These are phyloP conservation scores for Podarcis muralis DNA, from an alignment of 2,113 vertebrate genomes.

Conservation along the genomic window DNA sequence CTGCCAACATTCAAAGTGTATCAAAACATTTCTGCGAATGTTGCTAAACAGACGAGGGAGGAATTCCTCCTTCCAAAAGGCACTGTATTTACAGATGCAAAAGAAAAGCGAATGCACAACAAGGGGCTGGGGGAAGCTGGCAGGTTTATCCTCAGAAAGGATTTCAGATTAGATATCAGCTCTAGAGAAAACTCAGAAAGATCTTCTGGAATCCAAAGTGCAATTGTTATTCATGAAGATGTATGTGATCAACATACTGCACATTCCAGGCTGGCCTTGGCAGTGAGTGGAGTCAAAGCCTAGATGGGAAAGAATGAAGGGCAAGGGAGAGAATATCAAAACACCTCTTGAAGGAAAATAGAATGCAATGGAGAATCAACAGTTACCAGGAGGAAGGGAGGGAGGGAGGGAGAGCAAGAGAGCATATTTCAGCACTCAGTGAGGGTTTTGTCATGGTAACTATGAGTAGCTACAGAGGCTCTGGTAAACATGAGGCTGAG, in stretches of 20 bases:
- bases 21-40: conserved; percentile 44
- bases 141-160: conserved; percentile 10
- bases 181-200: conserved; percentile 42
- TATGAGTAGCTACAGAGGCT: not conserved
- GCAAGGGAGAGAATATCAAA: not conserved
- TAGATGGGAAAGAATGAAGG: not conserved
- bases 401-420: too few species aligned
- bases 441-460: not conserved
- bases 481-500: not conserved
- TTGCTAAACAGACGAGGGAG: conserved; percentile 44
- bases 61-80: conserved; percentile 54
- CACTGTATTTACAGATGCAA: conserved; percentile 10
- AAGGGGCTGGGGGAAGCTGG: conserved; percentile 25
- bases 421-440: not conserved
- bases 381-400: not conserved
- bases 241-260: conserved; percentile 42
- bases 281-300: conserved; percentile 33
- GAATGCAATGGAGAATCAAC: not conserved
- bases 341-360: not conserved
- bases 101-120: conserved; percentile 18
- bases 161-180: not conserved
- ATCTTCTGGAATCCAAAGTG: conserved; percentile 33
- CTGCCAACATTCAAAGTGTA: conserved; percentile 53
- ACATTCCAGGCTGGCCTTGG: conserved; percentile 34
- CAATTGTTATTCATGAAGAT: conserved; percentile 62